Conservation (phyloP, 2,113 vertebrate species). For the Podarcis raffonei region DNA sequence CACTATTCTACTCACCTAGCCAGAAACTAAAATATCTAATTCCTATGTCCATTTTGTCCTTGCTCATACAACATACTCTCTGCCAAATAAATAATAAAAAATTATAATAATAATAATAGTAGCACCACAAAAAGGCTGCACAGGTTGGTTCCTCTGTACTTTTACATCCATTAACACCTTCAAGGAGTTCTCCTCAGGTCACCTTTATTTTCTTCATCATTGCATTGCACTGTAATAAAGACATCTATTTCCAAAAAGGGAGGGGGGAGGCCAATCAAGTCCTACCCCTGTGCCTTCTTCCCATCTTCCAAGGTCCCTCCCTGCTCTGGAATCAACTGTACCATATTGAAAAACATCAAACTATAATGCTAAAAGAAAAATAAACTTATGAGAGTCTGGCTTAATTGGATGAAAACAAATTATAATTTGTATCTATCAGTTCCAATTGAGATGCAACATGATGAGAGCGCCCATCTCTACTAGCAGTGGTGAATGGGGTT, state of each 20-base stretch:
- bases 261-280: not conserved
- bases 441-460: too few relatives aligned
- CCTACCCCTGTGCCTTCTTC: not conserved
- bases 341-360: too few relatives aligned
- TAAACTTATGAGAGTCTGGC: too few relatives aligned
- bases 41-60: not conserved
- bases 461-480: too few relatives aligned
- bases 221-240: not conserved
- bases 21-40: not conserved
- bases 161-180: not conserved
- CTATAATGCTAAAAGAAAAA: too few relatives aligned
- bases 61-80: not conserved
- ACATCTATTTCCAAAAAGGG: not conserved
- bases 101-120: not conserved
- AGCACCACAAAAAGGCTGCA: not conserved
- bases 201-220: not conserved
- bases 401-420: too few relatives aligned
- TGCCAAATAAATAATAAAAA: not conserved
- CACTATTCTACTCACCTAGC: not conserved
- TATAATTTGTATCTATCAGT: too few relatives aligned
- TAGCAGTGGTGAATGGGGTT: too few relatives aligned
- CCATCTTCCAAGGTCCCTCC: not conserved
- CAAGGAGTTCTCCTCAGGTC: not conserved
- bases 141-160: not conserved
- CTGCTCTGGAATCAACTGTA: too few relatives aligned